These are phyloP conservation scores for Malurus melanocephalus DNA, from an alignment of 2,113 vertebrate species.

Conservation along the genomic window DNA sequence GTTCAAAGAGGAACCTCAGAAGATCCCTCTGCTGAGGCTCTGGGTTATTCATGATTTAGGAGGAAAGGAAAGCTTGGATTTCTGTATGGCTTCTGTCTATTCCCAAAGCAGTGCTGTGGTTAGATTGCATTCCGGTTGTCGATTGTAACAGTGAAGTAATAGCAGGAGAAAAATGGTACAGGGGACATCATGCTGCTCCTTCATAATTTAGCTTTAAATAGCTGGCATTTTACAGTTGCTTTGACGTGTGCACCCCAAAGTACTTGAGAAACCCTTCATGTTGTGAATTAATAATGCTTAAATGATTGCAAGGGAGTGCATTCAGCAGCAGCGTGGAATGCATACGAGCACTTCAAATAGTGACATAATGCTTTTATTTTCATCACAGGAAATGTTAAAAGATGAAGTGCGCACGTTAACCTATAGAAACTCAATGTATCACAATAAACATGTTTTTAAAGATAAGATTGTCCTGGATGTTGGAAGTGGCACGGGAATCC, in stretches of 20 bases:
- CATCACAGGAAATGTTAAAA: slow-evolving; percentile 93
- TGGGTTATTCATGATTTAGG: not conserved
- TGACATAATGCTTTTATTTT: not conserved
- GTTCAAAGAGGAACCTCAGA: not conserved
- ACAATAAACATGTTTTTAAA: slow-evolving; percentile 98
- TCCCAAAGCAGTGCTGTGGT: not conserved
- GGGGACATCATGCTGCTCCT: not conserved
- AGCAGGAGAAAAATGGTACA: not conserved
- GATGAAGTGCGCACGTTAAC: slow-evolving; percentile 95
- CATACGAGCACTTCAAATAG: not conserved
- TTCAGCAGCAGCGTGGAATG: not conserved
- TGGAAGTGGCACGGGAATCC: slow-evolving; percentile 97
- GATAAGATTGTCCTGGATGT: slow-evolving; percentile 95
- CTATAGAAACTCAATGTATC: slow-evolving; percentile 97
- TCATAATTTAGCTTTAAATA: not conserved
- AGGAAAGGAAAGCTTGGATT: not conserved
- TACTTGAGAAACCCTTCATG: not conserved
- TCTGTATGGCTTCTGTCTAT: not conserved
- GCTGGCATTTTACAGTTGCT: not conserved
- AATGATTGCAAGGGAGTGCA: not conserved
- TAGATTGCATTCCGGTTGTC: not conserved
- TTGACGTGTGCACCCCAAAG: not conserved
- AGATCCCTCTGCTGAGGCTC: not conserved
- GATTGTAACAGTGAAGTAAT: not conserved
- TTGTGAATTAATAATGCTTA: not conserved